Evolutionary conservation across 2,797 vertebrate genomes (phyloP).

Genomic region (Sebastolobus altivelis): DNA sequence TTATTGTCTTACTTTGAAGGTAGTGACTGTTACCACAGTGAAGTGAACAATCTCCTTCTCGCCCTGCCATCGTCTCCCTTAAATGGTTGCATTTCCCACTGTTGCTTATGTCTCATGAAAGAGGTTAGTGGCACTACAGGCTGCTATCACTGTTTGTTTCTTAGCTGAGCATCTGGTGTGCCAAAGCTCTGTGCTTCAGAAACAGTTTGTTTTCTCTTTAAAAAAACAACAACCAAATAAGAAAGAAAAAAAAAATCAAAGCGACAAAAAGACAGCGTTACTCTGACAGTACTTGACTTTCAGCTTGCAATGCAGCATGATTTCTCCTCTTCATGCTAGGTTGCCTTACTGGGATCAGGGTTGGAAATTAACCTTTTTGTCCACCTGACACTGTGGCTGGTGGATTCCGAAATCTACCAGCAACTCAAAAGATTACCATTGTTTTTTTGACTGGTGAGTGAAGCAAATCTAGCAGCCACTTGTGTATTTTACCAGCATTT

Average conservation of each 20-base stretch:
- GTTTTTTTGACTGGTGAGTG: too few relatives aligned
- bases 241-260: background rate
- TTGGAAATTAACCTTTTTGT: too few relatives aligned
- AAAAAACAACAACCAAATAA: conserved; percentile 14
- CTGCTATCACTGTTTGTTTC: conserved; percentile 35
- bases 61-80: conserved; percentile 36
- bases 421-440: too few relatives aligned
- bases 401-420: too few relatives aligned
- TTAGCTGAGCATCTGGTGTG: conserved; percentile 60
- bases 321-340: conserved; percentile 19
- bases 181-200: conserved; percentile 53
- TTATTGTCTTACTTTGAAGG: conserved; percentile 69
- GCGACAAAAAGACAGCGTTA: background rate
- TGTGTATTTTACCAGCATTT: too few relatives aligned
- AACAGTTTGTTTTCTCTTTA: conserved; percentile 30
- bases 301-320: conserved; percentile 23
- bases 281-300: conserved; percentile 21
- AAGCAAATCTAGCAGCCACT: too few relatives aligned
- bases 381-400: too few relatives aligned
- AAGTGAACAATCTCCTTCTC: conserved; percentile 42
- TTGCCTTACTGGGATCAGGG: conserved; percentile 11
- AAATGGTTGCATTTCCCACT: conserved; percentile 46
- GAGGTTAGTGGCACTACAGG: conserved; percentile 36
- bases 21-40: conserved; percentile 64
- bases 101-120: conserved; percentile 49